phyloP scores from a whole-genome alignment of 2,113 vertebrate genomes.

The Bujurquina vittata region DNA sequence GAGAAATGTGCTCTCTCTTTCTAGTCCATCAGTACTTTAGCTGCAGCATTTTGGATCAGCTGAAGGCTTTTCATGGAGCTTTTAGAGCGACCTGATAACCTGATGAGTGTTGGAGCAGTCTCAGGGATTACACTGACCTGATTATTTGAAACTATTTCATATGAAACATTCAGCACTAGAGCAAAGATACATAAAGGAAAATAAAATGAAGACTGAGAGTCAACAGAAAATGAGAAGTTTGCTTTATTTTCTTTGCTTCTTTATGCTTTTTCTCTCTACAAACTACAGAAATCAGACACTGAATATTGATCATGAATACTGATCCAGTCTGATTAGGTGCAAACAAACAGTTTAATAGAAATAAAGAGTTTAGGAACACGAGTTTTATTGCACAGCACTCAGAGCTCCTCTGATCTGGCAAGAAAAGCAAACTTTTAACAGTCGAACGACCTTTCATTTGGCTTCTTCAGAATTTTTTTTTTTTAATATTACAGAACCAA shows the following conservation, averaged over 20 bases:
- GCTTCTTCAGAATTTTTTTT: not conserved
- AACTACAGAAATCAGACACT: not conserved
- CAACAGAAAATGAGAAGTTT: not conserved
- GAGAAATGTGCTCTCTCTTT: not conserved
- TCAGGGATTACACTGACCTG: not conserved
- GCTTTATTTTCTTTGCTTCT: not conserved
- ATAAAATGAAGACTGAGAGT: not conserved
- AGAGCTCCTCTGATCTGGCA: not conserved
- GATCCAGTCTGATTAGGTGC: not conserved
- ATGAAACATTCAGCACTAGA: not conserved
- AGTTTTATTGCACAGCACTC: not conserved
- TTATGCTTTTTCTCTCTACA: not conserved
- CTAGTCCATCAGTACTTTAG: not conserved
- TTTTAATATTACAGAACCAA: not conserved
- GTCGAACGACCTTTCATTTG: accelerated
- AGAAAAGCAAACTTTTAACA: not conserved
- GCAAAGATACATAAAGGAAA: not conserved
- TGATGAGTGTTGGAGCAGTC: not conserved
- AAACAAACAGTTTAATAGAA: not conserved
- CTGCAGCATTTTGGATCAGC: not conserved
- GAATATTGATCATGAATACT: not conserved
- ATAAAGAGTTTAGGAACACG: not conserved
- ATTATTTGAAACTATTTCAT: not conserved
- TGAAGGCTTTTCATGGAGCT: not conserved
- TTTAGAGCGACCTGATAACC: not conserved